Conservation (phyloP, 2,797 vertebrate genomes). For the Coranthus polyacanthus region DNA sequence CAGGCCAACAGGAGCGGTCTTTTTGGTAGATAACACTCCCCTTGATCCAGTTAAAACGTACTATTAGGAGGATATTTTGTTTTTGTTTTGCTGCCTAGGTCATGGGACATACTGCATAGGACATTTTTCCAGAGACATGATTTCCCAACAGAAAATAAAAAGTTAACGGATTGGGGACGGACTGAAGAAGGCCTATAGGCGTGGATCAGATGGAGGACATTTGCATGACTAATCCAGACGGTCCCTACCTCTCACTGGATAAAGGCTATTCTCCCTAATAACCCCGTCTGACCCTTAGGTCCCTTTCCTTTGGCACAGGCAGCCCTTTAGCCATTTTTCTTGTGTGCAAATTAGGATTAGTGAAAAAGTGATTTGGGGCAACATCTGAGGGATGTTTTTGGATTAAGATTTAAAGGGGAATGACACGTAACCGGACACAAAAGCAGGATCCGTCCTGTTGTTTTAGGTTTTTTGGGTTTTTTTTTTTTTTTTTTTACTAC, state of each 20-base stretch:
- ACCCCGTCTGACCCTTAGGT: slow-evolving; percentile 77
- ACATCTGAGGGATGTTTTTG: slow-evolving; percentile 81
- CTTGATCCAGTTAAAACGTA: neutral
- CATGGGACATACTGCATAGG: too few relatives aligned
- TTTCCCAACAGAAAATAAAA: slow-evolving; percentile 33
- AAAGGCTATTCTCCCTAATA: slow-evolving; percentile 62
- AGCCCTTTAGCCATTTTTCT: slow-evolving; percentile 71
- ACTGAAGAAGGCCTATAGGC: slow-evolving; percentile 22
- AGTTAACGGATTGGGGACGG: slow-evolving; percentile 22
- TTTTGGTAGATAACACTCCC: neutral
- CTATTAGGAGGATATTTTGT: neutral
- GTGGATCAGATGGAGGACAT: slow-evolving; percentile 67
- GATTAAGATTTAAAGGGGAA: slow-evolving; percentile 75
- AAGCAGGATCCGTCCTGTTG: slow-evolving; percentile 23
- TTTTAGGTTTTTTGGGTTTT: slow-evolving; percentile 19
- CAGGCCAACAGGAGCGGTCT: too few relatives aligned
- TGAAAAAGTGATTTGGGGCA: slow-evolving; percentile 63
- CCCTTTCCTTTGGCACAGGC: slow-evolving; percentile 66
- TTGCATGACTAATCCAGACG: slow-evolving; percentile 80
- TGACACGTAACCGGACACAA: slow-evolving; percentile 50
- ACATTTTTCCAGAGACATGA: neutral
- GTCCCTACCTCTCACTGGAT: slow-evolving; percentile 67
- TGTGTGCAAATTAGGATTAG: slow-evolving; percentile 84
- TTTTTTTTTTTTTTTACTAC: slow-evolving; percentile 2
- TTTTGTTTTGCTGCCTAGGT: neutral